Base-by-base conservation (phyloP, 2,113 vertebrate genomes). In the Scomber scombrus region DNA sequence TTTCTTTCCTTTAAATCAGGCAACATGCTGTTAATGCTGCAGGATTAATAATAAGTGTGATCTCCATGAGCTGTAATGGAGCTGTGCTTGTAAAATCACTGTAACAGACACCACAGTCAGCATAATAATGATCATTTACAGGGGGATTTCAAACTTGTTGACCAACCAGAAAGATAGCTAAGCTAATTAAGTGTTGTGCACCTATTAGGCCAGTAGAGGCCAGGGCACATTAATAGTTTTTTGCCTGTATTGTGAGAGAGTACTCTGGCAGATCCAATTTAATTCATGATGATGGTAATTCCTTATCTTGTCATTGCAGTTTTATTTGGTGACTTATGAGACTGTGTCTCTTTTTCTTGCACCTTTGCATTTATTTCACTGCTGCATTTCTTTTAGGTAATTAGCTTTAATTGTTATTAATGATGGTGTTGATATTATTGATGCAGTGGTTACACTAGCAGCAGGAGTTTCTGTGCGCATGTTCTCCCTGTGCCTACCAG, bases 161-260 rank as follows among this genome's bases (percentile, higher is more conserved):
- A 55, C 47, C 40, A 70, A 47, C n/a, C 40, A 73, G 34, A 46
- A 16, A 57, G 57, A 46, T 15, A 47, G 15, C 23, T 64, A 11
- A 16, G n/a, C 50, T 72, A 73, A 66, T 71, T 66, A 71, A 79
- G 57, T 78, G 75, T n/a, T 79, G 62, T 84, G 58, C 50, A 31
- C 56, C 50, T 7, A 26, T 58, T 14, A 85, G 57, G 16, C 80
- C 85, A 85, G 85, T 61, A 78, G 82, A 83, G 82, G 67, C 66
- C 82, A 75, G 67, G 71, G 26, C 71, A 78, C 74, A 58, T 78
- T 84, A 64, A 52, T 56, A 31, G 23, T 64, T 72, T 14, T 56
- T 61, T 61, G 18, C 47, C 31, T 26, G 51, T 43, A 11, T 15
- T 54, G 5, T 31, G 65, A 75, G 50, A 23, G 65, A 55, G 16